Evolutionary conservation across 2,113 vertebrate genomes (phyloP).

Genomic region (Todiramphus chloris): DNA sequence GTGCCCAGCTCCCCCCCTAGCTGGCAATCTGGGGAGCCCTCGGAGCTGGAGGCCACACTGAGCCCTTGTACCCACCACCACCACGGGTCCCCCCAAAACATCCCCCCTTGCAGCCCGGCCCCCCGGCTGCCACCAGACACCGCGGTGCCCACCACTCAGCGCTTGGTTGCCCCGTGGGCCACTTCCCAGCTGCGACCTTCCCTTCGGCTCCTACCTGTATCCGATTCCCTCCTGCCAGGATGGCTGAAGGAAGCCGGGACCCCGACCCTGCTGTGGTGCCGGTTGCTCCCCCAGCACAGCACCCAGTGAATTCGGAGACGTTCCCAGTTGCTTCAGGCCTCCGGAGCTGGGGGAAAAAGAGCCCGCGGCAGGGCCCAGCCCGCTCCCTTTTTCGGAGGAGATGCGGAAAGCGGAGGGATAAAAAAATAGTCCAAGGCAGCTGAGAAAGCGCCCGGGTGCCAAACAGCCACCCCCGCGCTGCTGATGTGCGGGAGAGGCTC

Average conservation of each 20-base stretch:
- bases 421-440: background rate
- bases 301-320: background rate
- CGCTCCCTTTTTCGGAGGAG: background rate
- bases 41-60: background rate
- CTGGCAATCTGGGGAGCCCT: background rate
- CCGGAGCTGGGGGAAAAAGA: background rate
- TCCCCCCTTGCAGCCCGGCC: background rate
- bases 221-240: background rate
- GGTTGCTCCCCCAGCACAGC: background rate
- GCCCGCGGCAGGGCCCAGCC: background rate
- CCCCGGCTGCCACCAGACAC: background rate
- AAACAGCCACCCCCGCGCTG: background rate
- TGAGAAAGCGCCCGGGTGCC: background rate
- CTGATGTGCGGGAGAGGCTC: background rate
- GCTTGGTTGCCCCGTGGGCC: fast-evolving
- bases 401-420: background rate
- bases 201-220: background rate
- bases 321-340: background rate
- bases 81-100: fast-evolving
- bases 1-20: fast-evolving
- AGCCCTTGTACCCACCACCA: background rate
- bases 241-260: background rate
- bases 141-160: background rate
- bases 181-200: background rate
- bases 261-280: background rate